Evolutionary conservation across 2,888 invertebrate genomes (phyloP).

Genomic region (Panopea generosa): DNA sequence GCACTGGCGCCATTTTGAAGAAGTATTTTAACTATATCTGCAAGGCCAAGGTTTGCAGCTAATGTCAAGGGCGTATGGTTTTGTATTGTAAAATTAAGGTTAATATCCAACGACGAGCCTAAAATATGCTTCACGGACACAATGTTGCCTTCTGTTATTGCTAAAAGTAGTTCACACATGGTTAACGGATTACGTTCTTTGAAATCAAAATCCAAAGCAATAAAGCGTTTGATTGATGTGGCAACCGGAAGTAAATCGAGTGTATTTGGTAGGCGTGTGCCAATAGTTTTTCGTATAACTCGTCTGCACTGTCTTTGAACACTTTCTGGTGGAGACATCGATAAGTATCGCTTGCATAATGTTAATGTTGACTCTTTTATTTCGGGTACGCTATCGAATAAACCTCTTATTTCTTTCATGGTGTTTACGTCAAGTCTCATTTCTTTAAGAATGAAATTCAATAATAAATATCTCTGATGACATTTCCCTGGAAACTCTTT

Average conservation of each 20-base stretch:
- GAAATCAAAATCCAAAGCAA: constrained; percentile 20
- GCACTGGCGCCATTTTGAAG: constrained; percentile 24
- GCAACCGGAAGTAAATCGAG: constrained; percentile 47
- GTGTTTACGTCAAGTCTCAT: not conserved
- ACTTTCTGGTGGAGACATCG: constrained; percentile 11
- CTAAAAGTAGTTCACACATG: constrained; percentile 17
- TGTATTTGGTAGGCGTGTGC: constrained; percentile 28
- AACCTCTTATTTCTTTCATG: no score
- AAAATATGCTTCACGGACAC: constrained; percentile 9
- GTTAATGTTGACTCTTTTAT: no score
- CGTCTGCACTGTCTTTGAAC: constrained; percentile 33
- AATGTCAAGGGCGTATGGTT: constrained; percentile 37
- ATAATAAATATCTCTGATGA: no score
- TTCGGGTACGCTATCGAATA: no score
- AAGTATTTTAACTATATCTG: constrained; percentile 12
- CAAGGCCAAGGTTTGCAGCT: constrained; percentile 14
- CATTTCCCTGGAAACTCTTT: no score
- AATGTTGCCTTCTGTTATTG: constrained; percentile 37
- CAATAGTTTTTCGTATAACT: constrained; percentile 31
- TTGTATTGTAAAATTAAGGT: constrained; percentile 32
- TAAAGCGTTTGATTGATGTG: constrained; percentile 34
- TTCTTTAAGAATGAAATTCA: not conserved
- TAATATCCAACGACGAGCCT: not conserved
- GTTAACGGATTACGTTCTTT: constrained; percentile 20
- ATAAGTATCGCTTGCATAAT: not conserved